These are phyloP conservation scores for Varanus komodoensis DNA, from an alignment of 2,113 vertebrate species.

Conservation along the genomic window DNA sequence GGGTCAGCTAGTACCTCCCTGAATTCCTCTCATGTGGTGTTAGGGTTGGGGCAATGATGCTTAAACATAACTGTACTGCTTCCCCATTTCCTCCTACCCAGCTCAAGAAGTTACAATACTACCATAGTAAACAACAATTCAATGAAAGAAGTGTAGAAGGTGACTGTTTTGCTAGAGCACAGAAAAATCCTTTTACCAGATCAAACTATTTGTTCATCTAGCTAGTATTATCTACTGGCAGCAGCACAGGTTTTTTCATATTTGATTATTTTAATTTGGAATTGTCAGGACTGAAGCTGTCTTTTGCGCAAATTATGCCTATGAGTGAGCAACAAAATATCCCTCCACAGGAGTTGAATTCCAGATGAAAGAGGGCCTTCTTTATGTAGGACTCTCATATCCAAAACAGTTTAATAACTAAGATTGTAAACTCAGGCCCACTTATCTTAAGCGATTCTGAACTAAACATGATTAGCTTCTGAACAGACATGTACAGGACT, in stretches of 20 bases:
- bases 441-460: neutral
- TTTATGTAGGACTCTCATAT: neutral
- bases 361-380: neutral
- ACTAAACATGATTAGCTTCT: neutral
- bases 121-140: neutral
- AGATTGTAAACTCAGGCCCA: neutral
- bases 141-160: neutral
- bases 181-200: neutral
- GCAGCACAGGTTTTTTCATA: neutral
- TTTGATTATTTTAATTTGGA: neutral
- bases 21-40: neutral
- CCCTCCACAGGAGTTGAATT: neutral
- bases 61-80: neutral
- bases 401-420: neutral
- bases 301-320: neutral
- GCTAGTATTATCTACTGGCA: neutral
- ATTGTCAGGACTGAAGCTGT: neutral
- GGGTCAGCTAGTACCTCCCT: neutral
- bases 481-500: no score
- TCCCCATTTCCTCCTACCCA: neutral
- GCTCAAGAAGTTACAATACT: neutral
- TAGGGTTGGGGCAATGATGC: neutral
- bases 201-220: neutral
- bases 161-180: neutral
- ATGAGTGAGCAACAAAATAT: neutral